Evolutionary conservation across 2,888 invertebrate species (phyloP), one percentile per base, ranked within the genome.

Genomic region (Orthosia gothica): DNA sequence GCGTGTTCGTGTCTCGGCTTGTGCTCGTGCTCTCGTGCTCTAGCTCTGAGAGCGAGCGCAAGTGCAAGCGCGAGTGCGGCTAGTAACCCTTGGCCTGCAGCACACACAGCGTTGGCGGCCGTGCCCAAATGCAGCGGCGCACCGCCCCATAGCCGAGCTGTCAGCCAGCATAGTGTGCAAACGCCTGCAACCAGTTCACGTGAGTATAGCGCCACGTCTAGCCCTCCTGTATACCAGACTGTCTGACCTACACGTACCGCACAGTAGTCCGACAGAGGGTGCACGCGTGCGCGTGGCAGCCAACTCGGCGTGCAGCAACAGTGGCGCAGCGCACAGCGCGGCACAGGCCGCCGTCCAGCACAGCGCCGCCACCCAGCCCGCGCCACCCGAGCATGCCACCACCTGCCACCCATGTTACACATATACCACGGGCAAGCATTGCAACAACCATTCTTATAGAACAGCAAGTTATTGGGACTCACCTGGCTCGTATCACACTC

Each of bases 101-200:
- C 26, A 26, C 26, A 26, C 26, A 26, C 26, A 3, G 3, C 26
- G 3, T 26, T 97, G 69, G 98, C 96, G 3, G 94, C 97, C 26
- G 94, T 87, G 84, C 95, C 97, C 91, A 91, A 96, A 95, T 93
- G 97, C 93, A 90, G 97, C 1, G 96, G 96, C 13, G 95, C 97
- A 70, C 97, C 97, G 85, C 98, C 97, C 85, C 97, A 97, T 64
- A 98, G 93, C 78, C 98, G 97, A 61, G 97, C 98, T 11, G 97
- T 97, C 70, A 98, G 95, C 86, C 98, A 97, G 13, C 97, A 97
- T 72, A 98, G 94, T 23, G 97, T 97, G 64, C 98, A 97, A 40
- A 98, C 97, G 50, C 98, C 98, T 97, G 85, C 3, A 86, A 84
- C 11, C 52, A 62, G 47, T 20, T n/a, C 32, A 50, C 26, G 2